A percentile compares a stretch with the other conserved stretches of the same genome.
Evolutionary conservation across 2,888 invertebrate species (phyloP).

Genomic region (Thera obeliscata): DNA sequence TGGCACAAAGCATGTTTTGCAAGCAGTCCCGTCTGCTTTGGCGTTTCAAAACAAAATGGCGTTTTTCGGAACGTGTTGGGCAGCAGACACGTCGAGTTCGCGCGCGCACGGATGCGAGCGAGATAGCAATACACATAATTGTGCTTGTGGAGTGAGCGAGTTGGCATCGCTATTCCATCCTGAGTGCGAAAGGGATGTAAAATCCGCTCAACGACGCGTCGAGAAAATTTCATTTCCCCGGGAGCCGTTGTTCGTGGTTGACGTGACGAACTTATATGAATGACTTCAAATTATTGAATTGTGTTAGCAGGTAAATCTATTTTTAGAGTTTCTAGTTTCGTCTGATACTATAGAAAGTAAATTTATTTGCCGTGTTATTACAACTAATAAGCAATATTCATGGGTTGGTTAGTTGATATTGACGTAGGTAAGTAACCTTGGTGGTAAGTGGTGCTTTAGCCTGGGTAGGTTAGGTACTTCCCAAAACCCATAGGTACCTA

Average conservation of each 20-base stretch:
- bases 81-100: constrained; percentile 17
- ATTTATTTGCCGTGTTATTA: too few species aligned
- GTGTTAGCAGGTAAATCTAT: not conserved
- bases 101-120: constrained; percentile 22
- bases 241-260: constrained; percentile 10
- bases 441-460: too few species aligned
- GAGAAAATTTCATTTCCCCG: constrained; percentile 27
- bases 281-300: not conserved
- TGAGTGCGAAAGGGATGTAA: constrained; percentile 30
- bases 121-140: constrained; percentile 10
- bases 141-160: constrained; percentile 20
- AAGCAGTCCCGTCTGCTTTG: constrained; percentile 49
- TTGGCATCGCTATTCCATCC: not conserved
- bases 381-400: too few species aligned
- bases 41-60: constrained; percentile 51
- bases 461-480: too few species aligned
- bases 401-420: too few species aligned
- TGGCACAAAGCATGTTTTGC: constrained; percentile 42
- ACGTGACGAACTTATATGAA: constrained; percentile 7
- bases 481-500: too few species aligned
- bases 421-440: too few species aligned
- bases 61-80: constrained; percentile 28
- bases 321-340: too few species aligned
- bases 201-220: constrained; percentile 11
- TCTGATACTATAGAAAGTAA: too few species aligned